phyloP scores from a whole-genome alignment of 2,888 invertebrate species.

The Synanthedon andrenaeformis region DNA sequence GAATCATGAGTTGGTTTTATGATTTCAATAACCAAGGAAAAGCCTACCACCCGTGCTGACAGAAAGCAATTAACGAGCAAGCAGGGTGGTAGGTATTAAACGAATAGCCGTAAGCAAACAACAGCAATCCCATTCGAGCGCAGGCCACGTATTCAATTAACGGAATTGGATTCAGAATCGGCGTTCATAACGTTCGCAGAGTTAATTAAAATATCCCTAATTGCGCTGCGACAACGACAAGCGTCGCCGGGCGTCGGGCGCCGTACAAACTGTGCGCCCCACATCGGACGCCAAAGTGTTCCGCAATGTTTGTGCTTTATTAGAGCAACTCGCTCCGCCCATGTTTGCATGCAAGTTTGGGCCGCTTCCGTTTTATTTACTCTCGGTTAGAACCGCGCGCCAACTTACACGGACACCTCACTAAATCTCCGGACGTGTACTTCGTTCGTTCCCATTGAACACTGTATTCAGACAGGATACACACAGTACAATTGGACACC shows the following conservation, averaged over 20 bases:
- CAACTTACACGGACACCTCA: constrained; percentile 20
- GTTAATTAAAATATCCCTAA: constrained; percentile 58
- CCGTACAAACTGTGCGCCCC: constrained; percentile 13
- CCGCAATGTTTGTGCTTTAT: constrained; percentile 61
- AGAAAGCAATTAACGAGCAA: constrained; percentile 23
- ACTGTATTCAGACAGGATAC: not conserved
- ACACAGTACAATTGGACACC: too few relatives aligned
- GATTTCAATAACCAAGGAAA: not conserved
- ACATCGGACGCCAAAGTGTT: constrained; percentile 24
- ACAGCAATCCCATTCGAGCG: constrained; percentile 22
- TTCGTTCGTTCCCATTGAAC: constrained; percentile 1
- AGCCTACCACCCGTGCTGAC: not conserved
- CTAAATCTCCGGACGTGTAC: constrained; percentile 18
- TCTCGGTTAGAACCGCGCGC: constrained; percentile 22
- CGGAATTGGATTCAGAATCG: constrained; percentile 50
- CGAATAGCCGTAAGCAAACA: constrained; percentile 29
- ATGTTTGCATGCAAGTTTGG: constrained; percentile 48
- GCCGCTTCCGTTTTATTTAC: constrained; percentile 34
- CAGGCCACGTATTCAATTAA: constrained; percentile 53
- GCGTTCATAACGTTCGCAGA: constrained; percentile 39
- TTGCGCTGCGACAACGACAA: constrained; percentile 27
- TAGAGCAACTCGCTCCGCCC: constrained; percentile 45
- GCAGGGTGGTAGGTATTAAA: constrained; percentile 2
- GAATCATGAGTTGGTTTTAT: too few relatives aligned
- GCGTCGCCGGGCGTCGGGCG: constrained; percentile 9